Conservation (phyloP, 1,140 invertebrate genomes). For the Apis laboriosa region DNA sequence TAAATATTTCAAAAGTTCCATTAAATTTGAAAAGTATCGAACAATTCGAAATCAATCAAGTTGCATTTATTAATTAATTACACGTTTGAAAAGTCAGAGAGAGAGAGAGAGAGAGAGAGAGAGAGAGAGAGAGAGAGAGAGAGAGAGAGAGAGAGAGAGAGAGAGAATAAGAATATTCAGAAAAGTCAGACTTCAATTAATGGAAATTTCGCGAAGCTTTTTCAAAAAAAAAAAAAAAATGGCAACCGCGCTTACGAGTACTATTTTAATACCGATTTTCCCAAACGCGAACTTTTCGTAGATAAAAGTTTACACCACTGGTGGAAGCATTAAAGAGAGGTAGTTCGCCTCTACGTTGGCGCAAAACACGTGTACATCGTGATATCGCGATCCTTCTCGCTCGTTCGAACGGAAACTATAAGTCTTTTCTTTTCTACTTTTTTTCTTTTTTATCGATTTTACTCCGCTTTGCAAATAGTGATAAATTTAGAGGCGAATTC, state of each 20-base stretch:
- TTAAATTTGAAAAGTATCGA: too few species aligned
- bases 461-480: not conserved
- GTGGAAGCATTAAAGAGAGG: not conserved
- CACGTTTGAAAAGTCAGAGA: too few species aligned
- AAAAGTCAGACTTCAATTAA: too few species aligned
- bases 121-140: too few species aligned
- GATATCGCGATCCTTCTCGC: not conserved
- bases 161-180: not conserved
- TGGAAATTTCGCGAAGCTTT: not conserved
- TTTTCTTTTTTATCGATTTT: not conserved
- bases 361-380: constrained; percentile 10
- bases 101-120: too few species aligned
- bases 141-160: too few species aligned
- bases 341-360: not conserved
- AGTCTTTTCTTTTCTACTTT: not conserved
- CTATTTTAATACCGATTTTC: not conserved
- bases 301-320: not conserved
- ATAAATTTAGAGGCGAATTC: not conserved
- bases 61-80: too few species aligned
- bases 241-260: not conserved
- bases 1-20: too few species aligned
- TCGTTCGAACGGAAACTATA: constrained; percentile 1
- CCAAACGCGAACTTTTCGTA: not conserved
- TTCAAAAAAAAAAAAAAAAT: not conserved
- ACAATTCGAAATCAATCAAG: too few species aligned